Evolutionary conservation across 92 coral and sea anemone genomes (phyloP).

Genomic region (Montipora capitata): DNA sequence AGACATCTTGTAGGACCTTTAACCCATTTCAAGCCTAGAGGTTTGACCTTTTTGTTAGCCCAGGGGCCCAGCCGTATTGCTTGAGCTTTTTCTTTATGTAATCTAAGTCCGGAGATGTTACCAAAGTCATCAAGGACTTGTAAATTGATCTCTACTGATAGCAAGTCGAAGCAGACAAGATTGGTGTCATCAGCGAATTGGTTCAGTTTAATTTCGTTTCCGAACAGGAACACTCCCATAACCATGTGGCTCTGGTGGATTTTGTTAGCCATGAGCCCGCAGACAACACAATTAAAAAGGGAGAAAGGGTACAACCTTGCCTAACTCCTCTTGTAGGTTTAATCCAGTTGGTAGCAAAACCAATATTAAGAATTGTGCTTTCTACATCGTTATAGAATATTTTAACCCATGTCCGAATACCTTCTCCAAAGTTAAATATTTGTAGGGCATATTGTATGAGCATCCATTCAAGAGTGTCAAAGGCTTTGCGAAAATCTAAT

Average conservation of each 20-base stretch:
- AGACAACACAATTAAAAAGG: conserved; percentile 1
- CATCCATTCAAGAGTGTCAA: conserved; percentile 7
- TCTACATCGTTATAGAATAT: conserved; percentile 10
- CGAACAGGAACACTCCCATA: background rate
- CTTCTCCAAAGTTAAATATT: background rate
- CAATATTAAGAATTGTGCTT: conserved; percentile 16
- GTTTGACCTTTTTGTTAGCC: background rate
- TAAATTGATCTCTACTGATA: conserved; percentile 1
- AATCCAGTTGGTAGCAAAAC: conserved; percentile 5
- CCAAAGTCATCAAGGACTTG: conserved; percentile 9
- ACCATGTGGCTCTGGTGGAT: conserved; percentile 8
- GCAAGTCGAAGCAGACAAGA: background rate
- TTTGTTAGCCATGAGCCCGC: conserved; percentile 14
- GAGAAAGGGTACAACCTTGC: conserved; percentile 23
- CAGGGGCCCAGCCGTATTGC: conserved; percentile 47
- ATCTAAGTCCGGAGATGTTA: conserved; percentile 31
- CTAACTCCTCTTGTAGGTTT: conserved; percentile 22
- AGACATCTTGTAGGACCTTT: conserved; percentile 22
- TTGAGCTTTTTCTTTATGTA: conserved; percentile 30
- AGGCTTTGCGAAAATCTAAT: background rate
- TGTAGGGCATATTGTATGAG: background rate
- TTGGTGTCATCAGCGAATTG: conserved; percentile 61
- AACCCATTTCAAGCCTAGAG: conserved; percentile 36
- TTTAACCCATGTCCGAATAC: background rate
- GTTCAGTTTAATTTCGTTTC: conserved; percentile 21